Percentiles rank a stretch among this genome's conserved stretches.
Conservation (phyloP, 92 coral and sea anemone genomes). For the Siderastrea siderea region DNA sequence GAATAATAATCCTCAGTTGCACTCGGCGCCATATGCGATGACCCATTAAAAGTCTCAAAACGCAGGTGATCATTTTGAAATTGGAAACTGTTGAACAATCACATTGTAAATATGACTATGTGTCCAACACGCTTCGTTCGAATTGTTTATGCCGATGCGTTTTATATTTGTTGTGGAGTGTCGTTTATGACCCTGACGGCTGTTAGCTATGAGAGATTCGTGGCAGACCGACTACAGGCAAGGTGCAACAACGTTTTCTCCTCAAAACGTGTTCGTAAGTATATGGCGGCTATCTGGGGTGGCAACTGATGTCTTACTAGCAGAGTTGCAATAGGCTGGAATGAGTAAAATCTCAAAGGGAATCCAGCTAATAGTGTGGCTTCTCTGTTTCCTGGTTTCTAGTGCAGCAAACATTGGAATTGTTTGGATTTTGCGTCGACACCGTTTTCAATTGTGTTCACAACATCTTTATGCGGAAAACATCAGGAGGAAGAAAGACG, state of each 20-base stretch:
- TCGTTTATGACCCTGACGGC: slow-evolving; percentile 45
- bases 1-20: no score
- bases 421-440: slow-evolving; percentile 13
- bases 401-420: slow-evolving; percentile 8
- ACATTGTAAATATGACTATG: no score
- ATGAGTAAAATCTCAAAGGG: slow-evolving; percentile 11
- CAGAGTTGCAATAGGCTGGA: slow-evolving; percentile 24
- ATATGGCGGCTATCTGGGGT: slow-evolving; percentile 19
- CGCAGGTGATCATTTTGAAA: no score
- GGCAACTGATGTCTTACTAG: not conserved
- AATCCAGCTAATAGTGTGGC: slow-evolving; percentile 17
- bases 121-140: slow-evolving; percentile 29
- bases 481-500: slow-evolving; percentile 14
- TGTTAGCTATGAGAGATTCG: slow-evolving; percentile 32
- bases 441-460: not conserved
- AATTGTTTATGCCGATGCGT: slow-evolving; percentile 19
- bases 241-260: slow-evolving; percentile 30
- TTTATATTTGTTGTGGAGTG: not conserved
- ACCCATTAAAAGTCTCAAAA: no score
- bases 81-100: no score
- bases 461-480: not conserved
- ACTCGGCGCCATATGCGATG: no score
- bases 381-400: slow-evolving; percentile 14
- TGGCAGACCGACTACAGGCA: not conserved
- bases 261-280: slow-evolving; percentile 17